Evolutionary conservation across 2,113 vertebrate genomes (phyloP), one percentile per base, ranked within the genome.

Genomic region (Arenaria interpres): DNA sequence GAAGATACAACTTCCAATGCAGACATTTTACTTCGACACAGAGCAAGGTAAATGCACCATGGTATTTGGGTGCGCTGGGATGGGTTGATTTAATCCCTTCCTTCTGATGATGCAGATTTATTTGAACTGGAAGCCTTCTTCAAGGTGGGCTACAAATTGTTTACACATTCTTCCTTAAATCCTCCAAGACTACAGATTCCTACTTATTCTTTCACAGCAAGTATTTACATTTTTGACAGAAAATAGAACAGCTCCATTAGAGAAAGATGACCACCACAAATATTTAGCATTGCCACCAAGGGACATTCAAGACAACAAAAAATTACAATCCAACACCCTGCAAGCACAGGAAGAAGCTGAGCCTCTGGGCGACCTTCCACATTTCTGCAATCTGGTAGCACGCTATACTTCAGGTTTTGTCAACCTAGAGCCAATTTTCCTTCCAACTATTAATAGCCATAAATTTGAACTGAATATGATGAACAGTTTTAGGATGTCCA

Each of bases 41-140:
- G 21, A 73, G 32, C n/a, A 73, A 78, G 17, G 23, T 62, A 90
- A 78, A 50, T 27, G 41, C 46, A 62, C 35, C 20, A 43, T 2
- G 8, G 46, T 67, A 56, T 33, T 16, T 56, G 32, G 10, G 14
- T 1, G 3, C 0, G 1, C 32, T 62, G 41, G 27, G 41, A 45
- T 45, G 35, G 14, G 15, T 12, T 78, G 53, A 87, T 67, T 83
- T 60, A 67, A 83, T 73, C 37, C 28, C 35, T 7, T 57, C 23
- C 23, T 51, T 4, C 33, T 23, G 14, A 60, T 46, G 59, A 72
- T 22, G 6, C 30, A 50, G 6, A 48, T 64, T 81, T 75, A 68
- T 63, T 71, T 39, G 19, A 51, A 73, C 18, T 27, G 39, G 16
- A 82, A 37, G 16, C 19, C n/a, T 77, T 66, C 59, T 57, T 76